These are phyloP conservation scores for Amblyopsis hoosieri DNA, from an alignment of 2,797 vertebrate species.

Conservation along the genomic window DNA sequence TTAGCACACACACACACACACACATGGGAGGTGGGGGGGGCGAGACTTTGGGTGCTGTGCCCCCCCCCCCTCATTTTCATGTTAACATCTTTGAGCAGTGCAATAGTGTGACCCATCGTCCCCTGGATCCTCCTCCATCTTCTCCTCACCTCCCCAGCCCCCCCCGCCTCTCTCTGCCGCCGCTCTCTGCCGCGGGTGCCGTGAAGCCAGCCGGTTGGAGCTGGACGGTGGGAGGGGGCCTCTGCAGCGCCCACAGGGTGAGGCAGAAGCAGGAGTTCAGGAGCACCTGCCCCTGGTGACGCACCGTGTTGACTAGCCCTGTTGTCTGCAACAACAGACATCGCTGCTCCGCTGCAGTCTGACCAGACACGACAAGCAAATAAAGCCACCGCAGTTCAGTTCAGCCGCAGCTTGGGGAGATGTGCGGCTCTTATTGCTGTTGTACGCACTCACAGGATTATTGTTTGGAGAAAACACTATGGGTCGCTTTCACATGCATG, in stretches of 20 bases:
- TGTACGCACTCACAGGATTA: no score
- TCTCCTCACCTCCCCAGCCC: constrained; percentile 41
- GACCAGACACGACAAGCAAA: no score
- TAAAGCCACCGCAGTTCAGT: no score
- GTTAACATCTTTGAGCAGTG: background rate
- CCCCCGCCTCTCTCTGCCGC: constrained; percentile 27
- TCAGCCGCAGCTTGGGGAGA: no score
- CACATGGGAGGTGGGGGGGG: no score
- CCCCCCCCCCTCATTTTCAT: background rate
- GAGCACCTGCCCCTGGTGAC: constrained; percentile 85
- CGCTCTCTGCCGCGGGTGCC: constrained; percentile 25
- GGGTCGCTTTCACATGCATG: no score
- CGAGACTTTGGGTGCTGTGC: no score
- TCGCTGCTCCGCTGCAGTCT: no score
- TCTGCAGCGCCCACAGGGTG: constrained; percentile 75
- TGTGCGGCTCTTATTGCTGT: no score
- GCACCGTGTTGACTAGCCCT: no score
- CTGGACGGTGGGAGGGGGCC: constrained; percentile 66
- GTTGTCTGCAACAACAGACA: no score
- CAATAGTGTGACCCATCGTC: background rate
- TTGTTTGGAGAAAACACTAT: no score
- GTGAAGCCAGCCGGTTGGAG: constrained; percentile 30
- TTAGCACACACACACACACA: background rate
- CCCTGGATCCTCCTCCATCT: background rate
- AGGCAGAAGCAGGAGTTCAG: constrained; percentile 76